These are phyloP conservation scores for Crotalus helleri DNA, from an alignment of 2,113 vertebrate genomes.

Conservation along the genomic window DNA sequence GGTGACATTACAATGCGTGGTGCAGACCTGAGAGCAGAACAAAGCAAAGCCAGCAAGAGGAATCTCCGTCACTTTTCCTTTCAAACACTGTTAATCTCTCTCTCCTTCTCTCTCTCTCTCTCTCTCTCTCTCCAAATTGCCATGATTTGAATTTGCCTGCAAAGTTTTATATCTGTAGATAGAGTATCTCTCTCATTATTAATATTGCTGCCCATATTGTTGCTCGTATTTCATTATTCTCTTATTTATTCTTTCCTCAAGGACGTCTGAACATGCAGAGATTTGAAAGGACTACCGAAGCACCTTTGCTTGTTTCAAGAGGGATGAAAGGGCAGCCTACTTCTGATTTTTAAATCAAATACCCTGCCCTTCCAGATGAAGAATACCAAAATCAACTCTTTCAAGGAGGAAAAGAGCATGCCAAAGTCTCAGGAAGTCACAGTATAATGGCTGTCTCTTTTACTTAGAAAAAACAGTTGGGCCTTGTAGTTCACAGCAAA, in stretches of 20 bases:
- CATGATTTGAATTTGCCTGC: constrained; percentile 45
- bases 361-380: not conserved
- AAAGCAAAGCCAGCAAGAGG: not conserved
- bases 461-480: fast-evolving
- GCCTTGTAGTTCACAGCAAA: not conserved
- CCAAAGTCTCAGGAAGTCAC: not conserved
- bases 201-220: not conserved
- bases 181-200: constrained; percentile 25
- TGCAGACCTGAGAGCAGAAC: constrained; percentile 22
- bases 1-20: constrained; percentile 33
- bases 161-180: constrained; percentile 10
- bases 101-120: not conserved
- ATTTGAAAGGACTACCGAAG: constrained; percentile 20
- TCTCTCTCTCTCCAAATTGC: constrained; percentile 29
- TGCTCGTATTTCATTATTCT: constrained; percentile 10
- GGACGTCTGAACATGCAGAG: not conserved
- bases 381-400: not conserved
- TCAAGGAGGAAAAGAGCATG: not conserved
- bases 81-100: constrained; percentile 30
- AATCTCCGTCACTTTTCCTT: constrained; percentile 32
- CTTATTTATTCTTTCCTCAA: constrained; percentile 38
- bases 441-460: not conserved
- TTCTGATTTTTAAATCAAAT: not conserved
- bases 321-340: not conserved
- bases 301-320: not conserved